A percentile compares a stretch with the other conserved stretches of the same genome.
Evolutionary conservation across 2,888 invertebrate species (phyloP).

Genomic region (Drosophila barbarae): DNA sequence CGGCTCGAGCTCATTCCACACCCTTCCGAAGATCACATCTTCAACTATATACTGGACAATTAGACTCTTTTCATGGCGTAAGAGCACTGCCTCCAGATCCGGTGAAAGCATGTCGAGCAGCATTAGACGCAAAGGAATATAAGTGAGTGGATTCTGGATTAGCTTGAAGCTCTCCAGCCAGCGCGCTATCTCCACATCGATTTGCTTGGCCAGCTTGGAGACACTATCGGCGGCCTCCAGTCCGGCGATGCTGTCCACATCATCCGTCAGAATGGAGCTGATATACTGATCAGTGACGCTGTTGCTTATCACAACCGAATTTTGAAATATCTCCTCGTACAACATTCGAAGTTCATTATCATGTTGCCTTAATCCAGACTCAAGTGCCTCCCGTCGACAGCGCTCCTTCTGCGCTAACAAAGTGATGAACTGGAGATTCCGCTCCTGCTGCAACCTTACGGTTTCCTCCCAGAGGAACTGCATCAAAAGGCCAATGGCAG

Average conservation of each 20-base stretch:
- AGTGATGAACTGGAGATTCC: slow-evolving; percentile 89
- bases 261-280: slow-evolving; percentile 83
- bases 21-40: slow-evolving; percentile 78
- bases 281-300: slow-evolving; percentile 84
- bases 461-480: slow-evolving; percentile 90
- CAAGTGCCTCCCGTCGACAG: slow-evolving; percentile 87
- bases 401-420: slow-evolving; percentile 89
- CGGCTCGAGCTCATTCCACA: slow-evolving; percentile 79
- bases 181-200: slow-evolving; percentile 81
- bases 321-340: slow-evolving; percentile 90
- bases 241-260: slow-evolving; percentile 82
- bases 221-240: slow-evolving; percentile 82
- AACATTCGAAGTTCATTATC: slow-evolving; percentile 86
- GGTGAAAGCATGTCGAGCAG: slow-evolving; percentile 62
- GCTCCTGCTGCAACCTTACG: slow-evolving; percentile 86
- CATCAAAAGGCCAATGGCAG: slow-evolving; percentile 85
- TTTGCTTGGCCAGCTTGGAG: slow-evolving; percentile 81
- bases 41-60: slow-evolving; percentile 69
- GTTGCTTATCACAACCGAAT: slow-evolving; percentile 80
- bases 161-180: slow-evolving; percentile 64
- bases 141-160: slow-evolving; percentile 68
- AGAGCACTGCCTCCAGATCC: slow-evolving; percentile 43
- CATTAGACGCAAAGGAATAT: slow-evolving; percentile 52
- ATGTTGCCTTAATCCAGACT: slow-evolving; percentile 88
- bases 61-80: slow-evolving; percentile 51